A percentile compares a stretch with the other conserved stretches of the same genome.
Evolutionary conservation across 92 coral and sea anemone species (phyloP).

Genomic region (Phenganax marumi): DNA sequence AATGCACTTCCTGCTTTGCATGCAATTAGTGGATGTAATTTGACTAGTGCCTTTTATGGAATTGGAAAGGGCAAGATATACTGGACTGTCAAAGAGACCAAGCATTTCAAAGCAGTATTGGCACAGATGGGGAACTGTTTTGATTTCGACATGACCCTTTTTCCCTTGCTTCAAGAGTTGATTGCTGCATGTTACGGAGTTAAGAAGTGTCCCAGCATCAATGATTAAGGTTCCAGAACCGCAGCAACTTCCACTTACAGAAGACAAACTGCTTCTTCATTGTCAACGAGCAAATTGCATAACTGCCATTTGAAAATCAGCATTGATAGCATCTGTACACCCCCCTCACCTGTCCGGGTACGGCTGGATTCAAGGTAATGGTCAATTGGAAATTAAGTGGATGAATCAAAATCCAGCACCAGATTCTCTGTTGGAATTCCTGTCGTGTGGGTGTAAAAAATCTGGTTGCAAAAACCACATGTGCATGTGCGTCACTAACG

Average conservation of each 20-base stretch:
- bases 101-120: background rate
- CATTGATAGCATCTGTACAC: background rate
- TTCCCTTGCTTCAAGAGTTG: slow-evolving; percentile 25
- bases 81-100: background rate
- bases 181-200: slow-evolving; percentile 28
- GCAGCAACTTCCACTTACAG: slow-evolving; percentile 12
- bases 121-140: slow-evolving; percentile 11
- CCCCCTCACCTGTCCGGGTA: slow-evolving; percentile 42
- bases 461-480: slow-evolving; percentile 39
- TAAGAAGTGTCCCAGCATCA: background rate
- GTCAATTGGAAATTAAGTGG: slow-evolving; percentile 40
- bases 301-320: slow-evolving; percentile 13
- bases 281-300: slow-evolving; percentile 13
- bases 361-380: slow-evolving; percentile 42
- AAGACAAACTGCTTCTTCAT: slow-evolving; percentile 23
- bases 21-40: slow-evolving; percentile 4
- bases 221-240: slow-evolving; percentile 8
- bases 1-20: too few species aligned
- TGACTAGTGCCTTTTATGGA: background rate
- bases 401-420: too few species aligned
- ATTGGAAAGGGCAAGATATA: slow-evolving; percentile 8
- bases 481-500: slow-evolving; percentile 52
- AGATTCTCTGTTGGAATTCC: too few species aligned
- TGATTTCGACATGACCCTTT: background rate
- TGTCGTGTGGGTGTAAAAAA: slow-evolving; percentile 39